Conservation (phyloP, 2,797 vertebrate genomes). For the Urosaurus nigricauda region DNA sequence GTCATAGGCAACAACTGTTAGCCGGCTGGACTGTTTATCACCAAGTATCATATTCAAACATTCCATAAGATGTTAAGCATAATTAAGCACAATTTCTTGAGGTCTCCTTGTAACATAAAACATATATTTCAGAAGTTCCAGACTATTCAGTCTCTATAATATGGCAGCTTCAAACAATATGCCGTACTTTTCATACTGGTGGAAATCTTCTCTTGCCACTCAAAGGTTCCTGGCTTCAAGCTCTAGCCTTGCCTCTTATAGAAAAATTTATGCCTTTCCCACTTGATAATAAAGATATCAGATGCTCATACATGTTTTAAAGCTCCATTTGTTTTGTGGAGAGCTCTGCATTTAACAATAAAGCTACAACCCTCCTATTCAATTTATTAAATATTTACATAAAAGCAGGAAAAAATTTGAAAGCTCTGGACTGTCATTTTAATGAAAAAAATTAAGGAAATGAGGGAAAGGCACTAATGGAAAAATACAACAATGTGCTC, state of each 20-base stretch:
- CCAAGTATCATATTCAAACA: constrained; percentile 55
- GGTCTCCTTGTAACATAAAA: constrained; percentile 58
- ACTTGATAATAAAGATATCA: constrained; percentile 67
- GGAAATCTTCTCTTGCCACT: constrained; percentile 33
- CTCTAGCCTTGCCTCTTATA: constrained; percentile 34
- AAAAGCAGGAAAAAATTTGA: constrained; percentile 71
- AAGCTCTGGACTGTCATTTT: constrained; percentile 78
- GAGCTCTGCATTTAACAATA: constrained; percentile 63
- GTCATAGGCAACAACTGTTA: constrained; percentile 58
- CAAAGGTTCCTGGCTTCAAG: constrained; percentile 54
- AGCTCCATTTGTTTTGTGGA: constrained; percentile 67
- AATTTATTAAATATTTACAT: constrained; percentile 71
- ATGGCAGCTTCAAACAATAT: constrained; percentile 1
- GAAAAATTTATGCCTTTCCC: constrained; percentile 50
- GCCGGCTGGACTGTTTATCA: constrained; percentile 59
- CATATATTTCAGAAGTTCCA: constrained; percentile 59
- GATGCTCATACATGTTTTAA: constrained; percentile 66
- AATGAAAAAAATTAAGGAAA: constrained; percentile 79
- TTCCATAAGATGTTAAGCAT: constrained; percentile 45
- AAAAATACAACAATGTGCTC: constrained; percentile 83
- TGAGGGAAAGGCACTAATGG: constrained; percentile 93
- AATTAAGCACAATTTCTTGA: constrained; percentile 68
- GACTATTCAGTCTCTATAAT: constrained; percentile 1
- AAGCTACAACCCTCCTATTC: constrained; percentile 57
- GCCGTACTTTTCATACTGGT: constrained; percentile 42